Conservation (phyloP, 2,113 vertebrate species). For the Labeo catla region DNA sequence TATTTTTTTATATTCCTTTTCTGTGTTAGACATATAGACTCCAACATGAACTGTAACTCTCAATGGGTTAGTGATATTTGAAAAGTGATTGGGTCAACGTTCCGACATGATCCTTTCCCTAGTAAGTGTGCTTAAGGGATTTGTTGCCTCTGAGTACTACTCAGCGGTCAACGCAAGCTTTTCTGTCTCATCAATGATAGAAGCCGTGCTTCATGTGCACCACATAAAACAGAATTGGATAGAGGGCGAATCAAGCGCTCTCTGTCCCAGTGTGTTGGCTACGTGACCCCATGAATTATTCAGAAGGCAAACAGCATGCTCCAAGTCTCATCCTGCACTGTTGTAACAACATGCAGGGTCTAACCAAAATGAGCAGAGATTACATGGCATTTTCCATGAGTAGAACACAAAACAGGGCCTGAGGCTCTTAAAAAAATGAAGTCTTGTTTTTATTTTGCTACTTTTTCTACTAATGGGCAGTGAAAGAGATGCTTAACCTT, state of each 20-base stretch:
- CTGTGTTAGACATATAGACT: background rate
- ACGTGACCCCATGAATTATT: conserved; percentile 71
- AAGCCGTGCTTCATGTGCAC: conserved; percentile 58
- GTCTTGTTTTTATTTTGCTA: background rate
- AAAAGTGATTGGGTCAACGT: conserved; percentile 67
- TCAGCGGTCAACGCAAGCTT: conserved; percentile 61
- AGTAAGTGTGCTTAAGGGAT: conserved; percentile 64
- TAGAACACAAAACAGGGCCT: background rate
- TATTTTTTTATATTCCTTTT: background rate
- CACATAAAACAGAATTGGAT: conserved; percentile 69
- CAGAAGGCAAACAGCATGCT: conserved; percentile 51
- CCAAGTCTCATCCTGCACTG: conserved; percentile 15
- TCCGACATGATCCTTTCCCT: conserved; percentile 67
- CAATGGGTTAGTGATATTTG: conserved; percentile 60
- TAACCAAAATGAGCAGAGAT: conserved; percentile 8
- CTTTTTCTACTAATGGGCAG: background rate
- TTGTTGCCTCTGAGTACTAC: conserved; percentile 63
- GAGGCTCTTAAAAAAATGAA: background rate
- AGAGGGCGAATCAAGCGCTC: conserved; percentile 63
- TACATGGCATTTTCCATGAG: background rate
- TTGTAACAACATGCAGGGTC: background rate
- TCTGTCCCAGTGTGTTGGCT: conserved; percentile 59
- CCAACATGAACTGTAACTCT: conserved; percentile 51
- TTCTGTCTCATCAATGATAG: conserved; percentile 69
- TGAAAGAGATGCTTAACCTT: conserved; percentile 6